Conservation (phyloP, 1,140 invertebrate genomes). For the Lasioglossum albipes region DNA sequence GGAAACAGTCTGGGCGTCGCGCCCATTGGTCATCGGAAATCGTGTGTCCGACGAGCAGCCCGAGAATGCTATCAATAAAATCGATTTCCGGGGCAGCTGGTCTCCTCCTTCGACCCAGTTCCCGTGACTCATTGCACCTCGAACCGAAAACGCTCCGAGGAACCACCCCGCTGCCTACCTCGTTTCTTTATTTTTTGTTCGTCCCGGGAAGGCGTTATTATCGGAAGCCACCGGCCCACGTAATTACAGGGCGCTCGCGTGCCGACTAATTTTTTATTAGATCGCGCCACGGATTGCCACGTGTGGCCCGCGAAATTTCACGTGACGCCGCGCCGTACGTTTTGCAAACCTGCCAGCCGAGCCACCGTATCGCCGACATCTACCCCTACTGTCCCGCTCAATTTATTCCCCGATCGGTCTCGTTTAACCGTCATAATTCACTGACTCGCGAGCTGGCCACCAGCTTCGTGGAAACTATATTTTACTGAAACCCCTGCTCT, state of each 20-base stretch:
- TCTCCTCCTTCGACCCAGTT: constrained; percentile 28
- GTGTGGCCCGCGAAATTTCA: constrained; percentile 37
- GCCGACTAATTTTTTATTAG: constrained; percentile 64
- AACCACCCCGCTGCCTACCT: constrained; percentile 8
- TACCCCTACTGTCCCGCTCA: constrained; percentile 8
- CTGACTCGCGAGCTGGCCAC: background rate
- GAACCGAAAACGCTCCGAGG: background rate
- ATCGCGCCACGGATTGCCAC: constrained; percentile 22
- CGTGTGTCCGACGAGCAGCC: background rate
- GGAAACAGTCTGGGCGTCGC: background rate
- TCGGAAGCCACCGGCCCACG: constrained; percentile 6
- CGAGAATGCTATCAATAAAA: constrained; percentile 13
- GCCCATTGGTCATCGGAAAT: background rate
- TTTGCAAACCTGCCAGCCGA: constrained; percentile 19
- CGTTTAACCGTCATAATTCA: constrained; percentile 31
- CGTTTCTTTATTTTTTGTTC: constrained; percentile 6
- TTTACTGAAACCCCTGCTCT: background rate
- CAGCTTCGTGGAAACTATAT: background rate
- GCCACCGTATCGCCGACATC: constrained; percentile 26
- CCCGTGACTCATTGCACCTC: constrained; percentile 20
- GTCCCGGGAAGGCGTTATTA: constrained; percentile 34
- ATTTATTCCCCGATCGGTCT: constrained; percentile 51
- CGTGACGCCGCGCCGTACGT: constrained; percentile 50
- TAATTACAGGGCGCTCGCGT: constrained; percentile 63
- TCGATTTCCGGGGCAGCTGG: constrained; percentile 48